Percentiles rank a stretch among this genome's conserved stretches.
Evolutionary conservation across 2,888 invertebrate genomes (phyloP).

Genomic region (Urechis unicinctus): DNA sequence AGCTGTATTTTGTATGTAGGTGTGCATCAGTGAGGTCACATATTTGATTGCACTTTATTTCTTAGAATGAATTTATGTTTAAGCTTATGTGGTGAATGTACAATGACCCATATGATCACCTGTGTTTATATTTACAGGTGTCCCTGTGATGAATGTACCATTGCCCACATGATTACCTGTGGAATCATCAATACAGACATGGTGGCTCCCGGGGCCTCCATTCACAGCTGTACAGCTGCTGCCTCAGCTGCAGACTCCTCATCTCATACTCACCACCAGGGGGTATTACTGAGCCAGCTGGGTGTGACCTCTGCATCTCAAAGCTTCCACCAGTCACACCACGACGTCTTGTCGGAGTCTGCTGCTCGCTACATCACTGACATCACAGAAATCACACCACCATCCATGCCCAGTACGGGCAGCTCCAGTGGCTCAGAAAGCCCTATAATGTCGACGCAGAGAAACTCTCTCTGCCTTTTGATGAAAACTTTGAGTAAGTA

Average conservation of each 20-base stretch:
- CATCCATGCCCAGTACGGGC: conserved; percentile 46
- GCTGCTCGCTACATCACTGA: conserved; percentile 41
- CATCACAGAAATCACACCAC: conserved; percentile 44
- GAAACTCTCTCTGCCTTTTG: conserved; percentile 22
- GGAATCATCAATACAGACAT: conserved; percentile 47
- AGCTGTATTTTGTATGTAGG: too few species aligned
- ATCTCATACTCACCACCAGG: background rate
- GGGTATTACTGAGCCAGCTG: too few species aligned
- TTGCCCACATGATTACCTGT: conserved; percentile 50
- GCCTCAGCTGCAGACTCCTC: background rate
- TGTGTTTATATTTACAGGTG: conserved; percentile 39
- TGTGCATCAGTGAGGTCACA: too few species aligned
- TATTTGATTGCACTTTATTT: too few species aligned
- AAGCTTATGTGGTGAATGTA: too few species aligned
- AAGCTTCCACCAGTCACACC: too few species aligned
- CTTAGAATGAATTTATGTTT: too few species aligned
- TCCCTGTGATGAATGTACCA: conserved; percentile 51
- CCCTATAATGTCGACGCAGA: conserved; percentile 38
- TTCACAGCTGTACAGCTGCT: conserved; percentile 35
- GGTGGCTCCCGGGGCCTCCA: conserved; percentile 32
- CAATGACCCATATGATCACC: too few species aligned
- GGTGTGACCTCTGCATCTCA: too few species aligned
- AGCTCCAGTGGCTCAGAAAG: conserved; percentile 46
- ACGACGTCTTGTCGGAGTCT: conserved; percentile 26
- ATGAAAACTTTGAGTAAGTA: conserved; percentile 13